A percentile compares a stretch with the other conserved stretches of the same genome.
Evolutionary conservation across 2,888 invertebrate species (phyloP).

Genomic region (Apotomis betuletana): DNA sequence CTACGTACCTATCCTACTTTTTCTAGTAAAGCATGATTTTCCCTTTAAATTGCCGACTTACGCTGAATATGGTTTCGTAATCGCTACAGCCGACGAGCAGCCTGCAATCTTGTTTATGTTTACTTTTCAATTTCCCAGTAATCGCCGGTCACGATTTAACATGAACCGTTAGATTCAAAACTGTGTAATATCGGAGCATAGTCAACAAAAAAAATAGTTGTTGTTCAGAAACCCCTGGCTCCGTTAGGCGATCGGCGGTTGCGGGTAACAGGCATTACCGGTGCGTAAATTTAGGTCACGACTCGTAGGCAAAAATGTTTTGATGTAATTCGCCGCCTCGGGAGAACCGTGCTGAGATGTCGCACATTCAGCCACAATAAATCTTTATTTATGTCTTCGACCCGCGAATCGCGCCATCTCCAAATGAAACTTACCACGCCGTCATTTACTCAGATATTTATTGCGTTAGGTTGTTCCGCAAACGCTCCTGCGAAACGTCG

Average conservation of each 20-base stretch:
- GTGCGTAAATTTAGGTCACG: slow-evolving; percentile 38
- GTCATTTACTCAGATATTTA: slow-evolving; percentile 70
- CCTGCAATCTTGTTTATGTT: slow-evolving; percentile 59
- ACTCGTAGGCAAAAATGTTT: slow-evolving; percentile 42
- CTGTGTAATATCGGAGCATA: slow-evolving; percentile 49
- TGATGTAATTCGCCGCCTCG: slow-evolving; percentile 40
- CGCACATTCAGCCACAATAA: slow-evolving; percentile 51
- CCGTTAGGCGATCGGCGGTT: slow-evolving; percentile 35
- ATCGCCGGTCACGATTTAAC: slow-evolving; percentile 68
- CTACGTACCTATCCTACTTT: slow-evolving; percentile 56
- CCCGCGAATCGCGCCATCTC: slow-evolving; percentile 54
- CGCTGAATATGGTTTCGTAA: slow-evolving; percentile 53
- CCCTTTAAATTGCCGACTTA: slow-evolving; percentile 62
- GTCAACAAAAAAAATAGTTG: slow-evolving; percentile 41
- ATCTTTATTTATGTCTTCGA: slow-evolving; percentile 61
- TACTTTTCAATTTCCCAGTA: slow-evolving; percentile 67
- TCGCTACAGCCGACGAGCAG: slow-evolving; percentile 49
- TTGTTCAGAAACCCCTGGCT: slow-evolving; percentile 31
- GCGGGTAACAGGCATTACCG: slow-evolving; percentile 35
- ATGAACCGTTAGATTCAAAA: slow-evolving; percentile 60
- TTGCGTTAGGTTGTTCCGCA: slow-evolving; percentile 62
- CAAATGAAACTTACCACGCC: slow-evolving; percentile 55
- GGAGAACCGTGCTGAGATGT: slow-evolving; percentile 29
- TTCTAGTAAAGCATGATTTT: slow-evolving; percentile 67
- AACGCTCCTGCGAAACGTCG: slow-evolving; percentile 59